Evolutionary conservation across 2,113 vertebrate species (phyloP).

Genomic region (Ceyx margarethae): DNA sequence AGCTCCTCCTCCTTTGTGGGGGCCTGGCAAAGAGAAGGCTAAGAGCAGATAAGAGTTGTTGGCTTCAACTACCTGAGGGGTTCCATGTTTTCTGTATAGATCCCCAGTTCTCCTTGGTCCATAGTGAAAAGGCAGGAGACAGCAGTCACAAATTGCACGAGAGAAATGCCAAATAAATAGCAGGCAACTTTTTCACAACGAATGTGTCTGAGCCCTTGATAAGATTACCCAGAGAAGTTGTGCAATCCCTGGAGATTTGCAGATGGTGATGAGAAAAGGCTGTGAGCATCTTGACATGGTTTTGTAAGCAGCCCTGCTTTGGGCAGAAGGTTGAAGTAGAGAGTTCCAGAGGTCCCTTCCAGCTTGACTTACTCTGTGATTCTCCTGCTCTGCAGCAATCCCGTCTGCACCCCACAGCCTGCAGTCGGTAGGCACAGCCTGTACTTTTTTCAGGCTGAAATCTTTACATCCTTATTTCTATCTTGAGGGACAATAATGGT

Average conservation of each 20-base stretch:
- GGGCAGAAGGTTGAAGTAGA: background rate
- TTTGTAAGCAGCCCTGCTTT: background rate
- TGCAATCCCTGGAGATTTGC: background rate
- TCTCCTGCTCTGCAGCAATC: background rate
- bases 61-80: background rate
- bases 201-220: background rate
- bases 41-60: background rate
- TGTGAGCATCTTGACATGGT: background rate
- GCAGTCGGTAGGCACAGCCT: background rate
- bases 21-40: background rate
- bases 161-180: background rate
- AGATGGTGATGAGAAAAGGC: background rate
- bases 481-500: background rate
- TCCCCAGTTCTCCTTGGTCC: background rate
- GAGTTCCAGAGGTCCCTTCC: background rate
- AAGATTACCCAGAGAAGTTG: background rate
- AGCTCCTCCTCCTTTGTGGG: background rate
- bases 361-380: background rate
- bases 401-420: accelerated
- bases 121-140: accelerated
- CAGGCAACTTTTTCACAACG: background rate
- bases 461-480: background rate
- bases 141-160: background rate
- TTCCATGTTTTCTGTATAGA: background rate
- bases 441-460: background rate